Conservation (phyloP, 1,140 invertebrate genomes). For the Odontomachus brunneus region DNA sequence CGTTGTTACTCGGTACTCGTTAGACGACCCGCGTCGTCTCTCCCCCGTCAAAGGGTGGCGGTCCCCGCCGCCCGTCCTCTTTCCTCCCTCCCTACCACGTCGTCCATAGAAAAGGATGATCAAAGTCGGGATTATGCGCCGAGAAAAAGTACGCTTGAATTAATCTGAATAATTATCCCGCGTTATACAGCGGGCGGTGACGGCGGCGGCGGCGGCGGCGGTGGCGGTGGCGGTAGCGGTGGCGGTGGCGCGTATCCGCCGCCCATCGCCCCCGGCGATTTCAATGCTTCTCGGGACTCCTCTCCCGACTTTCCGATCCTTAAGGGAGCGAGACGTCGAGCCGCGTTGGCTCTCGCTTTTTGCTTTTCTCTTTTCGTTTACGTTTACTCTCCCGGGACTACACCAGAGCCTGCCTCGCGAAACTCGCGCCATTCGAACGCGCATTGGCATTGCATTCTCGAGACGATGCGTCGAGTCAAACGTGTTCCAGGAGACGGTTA, state of each 20-base stretch:
- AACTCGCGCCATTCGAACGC: slow-evolving; percentile 42
- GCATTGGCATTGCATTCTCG: slow-evolving; percentile 37
- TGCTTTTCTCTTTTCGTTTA: neutral
- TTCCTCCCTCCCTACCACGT: too few species aligned
- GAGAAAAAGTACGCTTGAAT: slow-evolving; percentile 61
- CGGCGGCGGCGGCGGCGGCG: slow-evolving; percentile 3
- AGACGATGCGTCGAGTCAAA: slow-evolving; percentile 64
- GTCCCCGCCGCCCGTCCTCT: neutral
- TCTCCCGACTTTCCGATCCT: slow-evolving; percentile 38
- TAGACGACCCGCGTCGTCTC: slow-evolving; percentile 54
- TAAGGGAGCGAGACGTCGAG: slow-evolving; percentile 20
- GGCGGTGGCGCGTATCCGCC: neutral
- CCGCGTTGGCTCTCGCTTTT: neutral
- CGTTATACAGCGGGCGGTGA: neutral
- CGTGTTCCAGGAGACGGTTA: slow-evolving; percentile 67
- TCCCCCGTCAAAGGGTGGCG: slow-evolving; percentile 21
- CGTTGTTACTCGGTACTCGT: slow-evolving; percentile 46
- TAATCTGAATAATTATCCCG: slow-evolving; percentile 61
- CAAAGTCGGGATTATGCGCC: slow-evolving; percentile 54
- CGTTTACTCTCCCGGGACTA: neutral
- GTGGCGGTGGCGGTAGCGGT: too few species aligned
- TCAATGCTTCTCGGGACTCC: slow-evolving; percentile 29
- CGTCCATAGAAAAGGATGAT: slow-evolving; percentile 44
- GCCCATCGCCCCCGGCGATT: slow-evolving; percentile 11
- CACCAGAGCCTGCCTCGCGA: slow-evolving; percentile 4